phyloP scores from a whole-genome alignment of 2,113 vertebrate genomes.

The Ageneiosus marmoratus region DNA sequence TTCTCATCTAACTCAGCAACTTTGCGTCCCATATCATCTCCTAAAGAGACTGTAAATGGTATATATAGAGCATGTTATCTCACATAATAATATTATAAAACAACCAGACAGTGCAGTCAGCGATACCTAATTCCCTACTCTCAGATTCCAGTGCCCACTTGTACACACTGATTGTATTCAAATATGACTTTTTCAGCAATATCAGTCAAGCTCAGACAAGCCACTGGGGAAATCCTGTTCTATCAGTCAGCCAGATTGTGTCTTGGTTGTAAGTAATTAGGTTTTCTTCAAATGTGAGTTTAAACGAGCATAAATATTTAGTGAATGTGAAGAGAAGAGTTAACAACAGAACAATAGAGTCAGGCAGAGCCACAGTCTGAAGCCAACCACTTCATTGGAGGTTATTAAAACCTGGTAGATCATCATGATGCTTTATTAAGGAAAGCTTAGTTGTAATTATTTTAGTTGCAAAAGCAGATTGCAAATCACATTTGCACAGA shows the following conservation, averaged over 20 bases:
- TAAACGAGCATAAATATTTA: neutral
- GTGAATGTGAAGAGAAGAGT: neutral
- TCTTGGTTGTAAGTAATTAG: neutral
- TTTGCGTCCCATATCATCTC: neutral
- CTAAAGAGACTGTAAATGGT: neutral
- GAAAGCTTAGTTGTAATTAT: neutral
- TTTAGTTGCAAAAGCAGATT: neutral
- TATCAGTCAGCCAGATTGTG: neutral
- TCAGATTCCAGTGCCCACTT: neutral
- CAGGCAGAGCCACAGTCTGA: neutral
- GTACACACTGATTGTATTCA: neutral
- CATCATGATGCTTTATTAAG: neutral
- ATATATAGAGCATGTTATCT: neutral
- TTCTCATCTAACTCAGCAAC: neutral
- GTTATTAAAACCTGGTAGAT: neutral
- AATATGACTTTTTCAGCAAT: neutral
- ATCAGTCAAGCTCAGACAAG: neutral
- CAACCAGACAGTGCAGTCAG: neutral
- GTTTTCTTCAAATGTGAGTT: neutral
- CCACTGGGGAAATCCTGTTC: neutral
- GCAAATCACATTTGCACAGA: neutral
- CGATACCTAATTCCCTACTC: neutral
- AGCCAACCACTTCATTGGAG: neutral
- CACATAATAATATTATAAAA: neutral
- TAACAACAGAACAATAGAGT: neutral